These are phyloP conservation scores for Serranus cabrilla DNA, from an alignment of 2,797 vertebrate species.

Conservation along the genomic window DNA sequence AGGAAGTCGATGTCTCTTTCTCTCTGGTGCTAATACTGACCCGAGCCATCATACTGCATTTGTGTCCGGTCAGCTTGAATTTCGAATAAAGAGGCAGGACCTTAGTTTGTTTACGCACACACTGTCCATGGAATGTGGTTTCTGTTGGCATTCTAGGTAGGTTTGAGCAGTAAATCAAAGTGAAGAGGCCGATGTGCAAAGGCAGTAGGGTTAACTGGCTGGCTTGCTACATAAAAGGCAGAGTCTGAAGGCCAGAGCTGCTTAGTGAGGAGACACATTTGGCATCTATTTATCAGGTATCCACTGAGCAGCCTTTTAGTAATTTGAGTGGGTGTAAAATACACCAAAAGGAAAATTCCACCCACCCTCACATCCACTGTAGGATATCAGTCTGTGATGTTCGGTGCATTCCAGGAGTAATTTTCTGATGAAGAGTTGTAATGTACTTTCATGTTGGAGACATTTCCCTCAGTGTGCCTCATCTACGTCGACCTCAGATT, in stretches of 20 bases:
- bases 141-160: conserved; percentile 29
- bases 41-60: background rate
- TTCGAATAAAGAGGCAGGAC: background rate
- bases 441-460: conserved; percentile 27
- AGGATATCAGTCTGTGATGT: conserved; percentile 37
- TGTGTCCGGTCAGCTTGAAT: conserved; percentile 18
- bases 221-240: conserved; percentile 47
- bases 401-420: conserved; percentile 15
- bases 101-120: conserved; percentile 14
- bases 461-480: conserved; percentile 22
- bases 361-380: conserved; percentile 26
- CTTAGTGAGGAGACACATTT: conserved; percentile 50
- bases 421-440: conserved; percentile 24
- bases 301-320: conserved; percentile 50
- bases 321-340: conserved; percentile 53
- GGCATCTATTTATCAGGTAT: conserved; percentile 62
- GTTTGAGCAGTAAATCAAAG: conserved; percentile 47
- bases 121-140: background rate
- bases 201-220: conserved; percentile 54
- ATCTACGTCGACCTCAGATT: conserved; percentile 1
- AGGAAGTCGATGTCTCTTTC: background rate
- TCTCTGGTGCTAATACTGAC: background rate
- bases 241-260: conserved; percentile 59
- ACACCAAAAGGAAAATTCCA: conserved; percentile 44
- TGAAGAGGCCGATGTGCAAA: conserved; percentile 28